Evolutionary conservation across 1,140 invertebrate species (phyloP).

Genomic region (Wiebesia pumilae): DNA sequence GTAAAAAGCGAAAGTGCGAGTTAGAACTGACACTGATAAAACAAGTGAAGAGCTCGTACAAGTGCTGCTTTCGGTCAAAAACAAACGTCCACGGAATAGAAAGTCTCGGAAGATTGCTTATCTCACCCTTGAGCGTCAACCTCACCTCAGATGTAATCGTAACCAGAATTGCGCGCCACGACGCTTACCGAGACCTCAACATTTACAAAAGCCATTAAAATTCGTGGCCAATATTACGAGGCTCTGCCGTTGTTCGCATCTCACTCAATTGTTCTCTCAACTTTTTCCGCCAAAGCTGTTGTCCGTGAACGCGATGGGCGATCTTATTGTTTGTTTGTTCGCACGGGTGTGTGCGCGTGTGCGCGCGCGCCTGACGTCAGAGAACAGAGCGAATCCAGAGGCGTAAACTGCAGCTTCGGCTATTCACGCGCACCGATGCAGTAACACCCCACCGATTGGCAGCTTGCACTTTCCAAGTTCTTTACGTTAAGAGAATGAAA

Average conservation of each 20-base stretch:
- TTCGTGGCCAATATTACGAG: not conserved
- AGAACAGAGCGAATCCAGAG: not conserved
- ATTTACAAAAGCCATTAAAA: not conserved
- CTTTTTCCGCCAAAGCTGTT: not conserved
- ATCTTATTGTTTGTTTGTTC: conserved; percentile 28
- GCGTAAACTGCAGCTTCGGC: not conserved
- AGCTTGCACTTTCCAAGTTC: not conserved
- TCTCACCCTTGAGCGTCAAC: conserved; percentile 5
- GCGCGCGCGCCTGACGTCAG: not conserved
- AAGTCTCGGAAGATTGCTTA: conserved; percentile 47
- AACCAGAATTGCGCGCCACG: conserved; percentile 2
- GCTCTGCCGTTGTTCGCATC: not conserved
- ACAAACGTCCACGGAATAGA: conserved; percentile 20
- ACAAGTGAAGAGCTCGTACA: not conserved
- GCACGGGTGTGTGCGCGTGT: not conserved
- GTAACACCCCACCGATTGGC: not conserved
- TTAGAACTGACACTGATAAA: not conserved
- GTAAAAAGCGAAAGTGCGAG: not conserved
- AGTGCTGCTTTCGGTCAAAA: not conserved
- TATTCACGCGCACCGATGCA: no score
- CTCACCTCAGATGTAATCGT: conserved; percentile 11
- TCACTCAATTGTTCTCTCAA: not conserved
- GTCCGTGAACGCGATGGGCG: not conserved
- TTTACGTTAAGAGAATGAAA: not conserved
- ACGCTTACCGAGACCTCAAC: not conserved